These are phyloP conservation scores for Mormyrus lacerda DNA, from an alignment of 2,113 vertebrate genomes.

Conservation along the genomic window DNA sequence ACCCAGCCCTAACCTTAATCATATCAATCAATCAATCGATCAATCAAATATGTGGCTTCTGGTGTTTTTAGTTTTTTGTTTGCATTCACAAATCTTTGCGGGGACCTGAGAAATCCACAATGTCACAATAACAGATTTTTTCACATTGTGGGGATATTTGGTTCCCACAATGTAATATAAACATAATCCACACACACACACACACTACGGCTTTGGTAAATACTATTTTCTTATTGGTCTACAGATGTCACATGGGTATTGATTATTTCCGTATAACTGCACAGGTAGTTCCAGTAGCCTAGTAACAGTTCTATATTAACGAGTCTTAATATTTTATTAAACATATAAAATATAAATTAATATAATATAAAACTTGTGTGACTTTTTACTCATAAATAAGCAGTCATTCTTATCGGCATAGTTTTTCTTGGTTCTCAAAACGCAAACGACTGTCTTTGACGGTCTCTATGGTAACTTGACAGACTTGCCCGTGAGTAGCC, in stretches of 20 bases:
- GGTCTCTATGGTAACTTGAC: not conserved
- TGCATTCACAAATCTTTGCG: too few species aligned
- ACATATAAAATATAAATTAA: too few species aligned
- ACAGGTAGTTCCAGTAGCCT: not conserved
- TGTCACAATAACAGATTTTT: too few species aligned
- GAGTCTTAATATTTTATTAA: not conserved
- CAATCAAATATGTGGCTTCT: too few species aligned
- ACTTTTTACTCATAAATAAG: not conserved
- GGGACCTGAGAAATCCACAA: too few species aligned
- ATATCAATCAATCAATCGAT: too few species aligned
- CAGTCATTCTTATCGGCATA: not conserved
- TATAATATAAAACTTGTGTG: not conserved
- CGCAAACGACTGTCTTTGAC: not conserved
- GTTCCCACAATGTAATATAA: too few species aligned
- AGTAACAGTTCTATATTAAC: not conserved
- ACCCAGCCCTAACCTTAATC: too few species aligned
- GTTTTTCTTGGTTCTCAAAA: not conserved
- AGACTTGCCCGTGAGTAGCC: not conserved
- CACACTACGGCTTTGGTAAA: not conserved
- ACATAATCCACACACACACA: too few species aligned
- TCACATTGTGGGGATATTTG: too few species aligned
- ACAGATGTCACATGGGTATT: not conserved
- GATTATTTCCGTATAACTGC: not conserved
- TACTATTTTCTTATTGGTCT: not conserved
- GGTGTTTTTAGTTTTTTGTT: too few species aligned